Percentiles rank a stretch among this genome's conserved stretches.
Conservation (phyloP, 2,797 vertebrate genomes). For the Glyptemys insculpta region DNA sequence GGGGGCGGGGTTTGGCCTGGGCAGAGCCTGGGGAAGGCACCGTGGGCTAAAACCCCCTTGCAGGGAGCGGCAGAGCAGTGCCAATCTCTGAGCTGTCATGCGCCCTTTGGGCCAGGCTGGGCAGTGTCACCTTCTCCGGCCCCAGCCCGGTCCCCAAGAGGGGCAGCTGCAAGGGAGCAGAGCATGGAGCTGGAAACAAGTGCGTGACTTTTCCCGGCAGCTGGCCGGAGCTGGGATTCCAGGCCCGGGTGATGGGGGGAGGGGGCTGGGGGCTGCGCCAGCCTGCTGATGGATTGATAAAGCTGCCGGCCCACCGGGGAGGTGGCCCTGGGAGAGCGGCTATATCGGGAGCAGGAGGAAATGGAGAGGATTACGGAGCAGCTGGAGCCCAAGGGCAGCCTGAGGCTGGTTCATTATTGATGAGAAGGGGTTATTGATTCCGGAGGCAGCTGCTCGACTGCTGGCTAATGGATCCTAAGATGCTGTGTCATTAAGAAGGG, state of each 20-base stretch:
- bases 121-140: too few relatives aligned
- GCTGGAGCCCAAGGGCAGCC: not conserved
- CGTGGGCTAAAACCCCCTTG: too few relatives aligned
- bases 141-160: too few relatives aligned
- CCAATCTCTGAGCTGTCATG: too few relatives aligned
- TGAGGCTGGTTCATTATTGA: conserved; percentile 64
- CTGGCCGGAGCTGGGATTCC: too few relatives aligned
- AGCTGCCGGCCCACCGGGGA: not conserved
- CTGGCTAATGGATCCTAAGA: conserved; percentile 68
- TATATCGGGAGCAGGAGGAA: not conserved
- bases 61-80: too few relatives aligned
- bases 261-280: too few relatives aligned
- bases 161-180: too few relatives aligned
- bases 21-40: not conserved
- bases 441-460: conserved; percentile 3
- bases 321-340: not conserved
- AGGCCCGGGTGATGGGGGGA: too few relatives aligned
- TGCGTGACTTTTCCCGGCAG: not conserved
- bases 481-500: conserved; percentile 76
- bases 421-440: conserved; percentile 56
- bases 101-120: not conserved
- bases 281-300: too few relatives aligned
- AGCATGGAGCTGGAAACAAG: not conserved
- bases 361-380: not conserved
- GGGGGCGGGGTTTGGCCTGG: not conserved